phyloP scores from a whole-genome alignment of 2,113 vertebrate genomes.

The Heterotis niloticus region DNA sequence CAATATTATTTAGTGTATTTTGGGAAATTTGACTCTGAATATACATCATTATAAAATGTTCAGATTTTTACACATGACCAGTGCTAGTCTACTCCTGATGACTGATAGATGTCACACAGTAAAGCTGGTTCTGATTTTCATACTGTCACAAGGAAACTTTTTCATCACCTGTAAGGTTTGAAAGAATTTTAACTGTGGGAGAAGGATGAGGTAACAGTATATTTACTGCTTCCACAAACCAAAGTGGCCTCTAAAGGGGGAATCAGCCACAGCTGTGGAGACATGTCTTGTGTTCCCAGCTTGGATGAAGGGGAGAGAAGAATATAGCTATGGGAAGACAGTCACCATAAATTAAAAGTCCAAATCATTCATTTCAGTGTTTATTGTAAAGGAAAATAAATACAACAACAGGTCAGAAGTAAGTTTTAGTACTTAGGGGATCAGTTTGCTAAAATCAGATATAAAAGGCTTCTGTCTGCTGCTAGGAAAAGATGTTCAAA shows the following conservation, averaged over 20 bases:
- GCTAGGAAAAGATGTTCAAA: neutral
- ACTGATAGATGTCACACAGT: no score
- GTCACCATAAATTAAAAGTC: conserved; percentile 12
- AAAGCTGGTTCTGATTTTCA: no score
- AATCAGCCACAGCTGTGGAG: conserved; percentile 3
- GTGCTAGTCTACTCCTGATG: no score
- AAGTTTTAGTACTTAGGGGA: neutral
- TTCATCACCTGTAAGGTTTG: neutral
- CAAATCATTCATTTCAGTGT: conserved; percentile 1
- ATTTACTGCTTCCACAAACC: neutral
- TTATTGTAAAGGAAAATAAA: conserved; percentile 9
- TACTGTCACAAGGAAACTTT: neutral
- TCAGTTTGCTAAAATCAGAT: neutral
- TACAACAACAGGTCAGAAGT: neutral
- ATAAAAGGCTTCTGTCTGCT: neutral
- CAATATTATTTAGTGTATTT: no score
- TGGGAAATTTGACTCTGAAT: no score
- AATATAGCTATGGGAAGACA: neutral
- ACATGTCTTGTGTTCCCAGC: neutral
- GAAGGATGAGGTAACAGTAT: neutral
- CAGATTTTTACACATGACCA: no score
- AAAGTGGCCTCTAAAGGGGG: neutral
- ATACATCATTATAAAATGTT: no score
- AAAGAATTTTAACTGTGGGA: neutral
- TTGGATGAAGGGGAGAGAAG: neutral